phyloP scores from a whole-genome alignment of 2,888 invertebrate species.

The Hydraecia micacea region DNA sequence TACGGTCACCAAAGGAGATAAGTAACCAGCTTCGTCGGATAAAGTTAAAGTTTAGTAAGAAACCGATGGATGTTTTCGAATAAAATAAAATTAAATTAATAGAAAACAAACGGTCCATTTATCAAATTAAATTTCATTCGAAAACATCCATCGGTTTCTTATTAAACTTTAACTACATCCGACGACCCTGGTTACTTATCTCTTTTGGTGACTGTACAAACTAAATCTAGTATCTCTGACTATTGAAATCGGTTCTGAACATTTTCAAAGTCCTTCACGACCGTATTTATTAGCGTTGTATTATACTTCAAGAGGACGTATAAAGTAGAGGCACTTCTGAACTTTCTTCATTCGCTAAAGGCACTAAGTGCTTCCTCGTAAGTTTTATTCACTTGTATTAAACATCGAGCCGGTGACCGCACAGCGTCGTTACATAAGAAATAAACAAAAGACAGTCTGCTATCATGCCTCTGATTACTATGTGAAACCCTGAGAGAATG shows the following conservation, averaged over 20 bases:
- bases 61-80: too few species aligned
- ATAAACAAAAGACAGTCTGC: constrained; percentile 37
- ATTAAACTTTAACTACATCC: too few species aligned
- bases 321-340: constrained; percentile 19
- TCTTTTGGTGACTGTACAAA: too few species aligned
- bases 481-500: constrained; percentile 38
- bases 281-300: constrained; percentile 13
- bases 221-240: too few species aligned
- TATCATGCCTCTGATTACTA: constrained; percentile 51
- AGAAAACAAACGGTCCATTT: too few species aligned
- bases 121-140: too few species aligned
- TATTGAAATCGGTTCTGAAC: not conserved
- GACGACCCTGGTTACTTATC: too few species aligned
- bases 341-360: constrained; percentile 17
- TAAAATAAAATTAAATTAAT: too few species aligned
- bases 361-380: constrained; percentile 35
- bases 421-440: constrained; percentile 34
- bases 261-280: not conserved
- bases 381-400: constrained; percentile 35
- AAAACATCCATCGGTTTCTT: too few species aligned
- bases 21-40: too few species aligned
- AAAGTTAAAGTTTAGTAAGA: too few species aligned
- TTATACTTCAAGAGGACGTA: constrained; percentile 7
- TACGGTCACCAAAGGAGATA: too few species aligned
- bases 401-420: constrained; percentile 16